Evolutionary conservation across 2,113 vertebrate genomes (phyloP).

Genomic region (Platycercus adscitus): DNA sequence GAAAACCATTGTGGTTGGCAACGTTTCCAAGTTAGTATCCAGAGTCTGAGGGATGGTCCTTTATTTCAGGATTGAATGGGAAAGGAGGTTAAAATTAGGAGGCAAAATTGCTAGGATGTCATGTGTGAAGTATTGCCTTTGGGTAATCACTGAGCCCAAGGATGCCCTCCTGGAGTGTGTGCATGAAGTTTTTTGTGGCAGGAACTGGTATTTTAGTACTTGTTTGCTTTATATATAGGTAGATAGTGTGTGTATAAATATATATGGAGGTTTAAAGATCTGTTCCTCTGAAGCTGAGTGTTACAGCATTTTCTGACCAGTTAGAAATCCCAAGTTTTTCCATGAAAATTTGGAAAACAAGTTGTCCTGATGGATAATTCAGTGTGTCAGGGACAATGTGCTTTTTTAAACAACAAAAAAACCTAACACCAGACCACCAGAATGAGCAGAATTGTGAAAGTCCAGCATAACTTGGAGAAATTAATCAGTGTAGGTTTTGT

Average conservation of each 20-base stretch:
- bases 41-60: neutral
- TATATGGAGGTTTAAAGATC: neutral
- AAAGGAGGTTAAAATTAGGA: neutral
- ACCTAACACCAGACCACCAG: neutral
- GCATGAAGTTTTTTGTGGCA: neutral
- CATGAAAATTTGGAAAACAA: neutral
- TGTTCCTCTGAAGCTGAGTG: neutral
- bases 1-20: constrained; percentile 98
- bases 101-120: neutral
- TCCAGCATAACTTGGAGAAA: neutral
- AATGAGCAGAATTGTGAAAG: neutral
- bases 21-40: constrained; percentile 93
- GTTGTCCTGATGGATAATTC: neutral
- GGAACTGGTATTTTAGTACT: neutral
- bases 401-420: neutral
- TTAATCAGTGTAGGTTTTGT: neutral
- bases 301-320: neutral
- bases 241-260: neutral
- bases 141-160: neutral
- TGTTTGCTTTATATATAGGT: neutral
- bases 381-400: neutral
- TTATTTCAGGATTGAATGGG: neutral
- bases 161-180: neutral
- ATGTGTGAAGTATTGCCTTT: neutral
- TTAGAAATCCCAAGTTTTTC: neutral